phyloP scores from a whole-genome alignment of 2,113 vertebrate species.

The Varanus salvator region DNA sequence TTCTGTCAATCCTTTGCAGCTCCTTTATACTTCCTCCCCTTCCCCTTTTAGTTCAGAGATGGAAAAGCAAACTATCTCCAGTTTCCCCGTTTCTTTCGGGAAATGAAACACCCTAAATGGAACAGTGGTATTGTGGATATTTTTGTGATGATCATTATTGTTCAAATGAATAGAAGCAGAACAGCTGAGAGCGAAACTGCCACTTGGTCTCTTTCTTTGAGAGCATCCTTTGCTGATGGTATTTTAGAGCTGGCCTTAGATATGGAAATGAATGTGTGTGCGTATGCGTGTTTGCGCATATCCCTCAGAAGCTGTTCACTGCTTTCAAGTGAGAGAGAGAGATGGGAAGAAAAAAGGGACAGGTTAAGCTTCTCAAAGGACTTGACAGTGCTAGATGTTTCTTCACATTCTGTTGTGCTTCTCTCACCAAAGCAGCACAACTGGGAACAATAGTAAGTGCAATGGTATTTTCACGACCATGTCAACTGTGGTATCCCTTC shows the following conservation, averaged over 20 bases:
- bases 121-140: constrained; percentile 22
- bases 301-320: constrained; percentile 65
- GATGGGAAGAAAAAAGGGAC: constrained; percentile 49
- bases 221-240: constrained; percentile 60
- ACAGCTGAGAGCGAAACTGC: constrained; percentile 61
- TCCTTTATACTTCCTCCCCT: constrained; percentile 51
- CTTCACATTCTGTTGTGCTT: constrained; percentile 18
- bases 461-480: background rate
- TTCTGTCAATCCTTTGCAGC: constrained; percentile 60
- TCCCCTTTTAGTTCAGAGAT: constrained; percentile 34
- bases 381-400: constrained; percentile 64
- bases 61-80: constrained; percentile 48
- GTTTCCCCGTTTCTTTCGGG: constrained; percentile 36
- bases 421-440: background rate
- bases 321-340: constrained; percentile 64
- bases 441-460: background rate
- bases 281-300: background rate
- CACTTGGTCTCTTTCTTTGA: constrained; percentile 48
- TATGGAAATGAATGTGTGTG: constrained; percentile 67
- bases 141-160: constrained; percentile 48
- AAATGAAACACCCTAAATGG: constrained; percentile 51
- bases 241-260: constrained; percentile 68
- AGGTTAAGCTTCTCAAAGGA: constrained; percentile 70
- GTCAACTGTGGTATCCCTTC: background rate
- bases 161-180: constrained; percentile 49